phyloP scores from a whole-genome alignment of 2,888 invertebrate genomes.

The Seladonia tumulorum region DNA sequence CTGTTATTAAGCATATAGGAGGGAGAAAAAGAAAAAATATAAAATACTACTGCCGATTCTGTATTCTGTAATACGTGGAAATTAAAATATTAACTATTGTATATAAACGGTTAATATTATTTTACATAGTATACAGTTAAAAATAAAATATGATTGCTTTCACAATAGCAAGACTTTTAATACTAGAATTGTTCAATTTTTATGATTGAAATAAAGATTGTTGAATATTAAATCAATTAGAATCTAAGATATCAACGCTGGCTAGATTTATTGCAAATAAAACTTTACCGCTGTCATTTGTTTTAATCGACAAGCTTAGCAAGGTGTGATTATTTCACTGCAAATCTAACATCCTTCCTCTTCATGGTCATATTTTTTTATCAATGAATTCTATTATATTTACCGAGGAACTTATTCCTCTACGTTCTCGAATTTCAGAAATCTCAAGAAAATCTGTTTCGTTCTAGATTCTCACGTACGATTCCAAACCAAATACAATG shows the following conservation, averaged over 20 bases:
- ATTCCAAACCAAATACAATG: background rate
- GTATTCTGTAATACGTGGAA: background rate
- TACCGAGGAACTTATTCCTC: too few relatives aligned
- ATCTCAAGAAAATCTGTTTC: background rate
- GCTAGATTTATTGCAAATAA: background rate
- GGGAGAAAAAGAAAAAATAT: slow-evolving; percentile 1
- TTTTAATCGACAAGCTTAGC: background rate
- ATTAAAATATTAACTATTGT: background rate
- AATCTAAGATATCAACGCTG: background rate
- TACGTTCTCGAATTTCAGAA: background rate
- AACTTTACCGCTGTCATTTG: background rate
- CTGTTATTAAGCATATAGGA: background rate
- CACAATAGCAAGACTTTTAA: background rate
- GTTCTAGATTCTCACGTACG: background rate
- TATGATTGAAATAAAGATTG: background rate
- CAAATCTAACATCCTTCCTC: too few relatives aligned
- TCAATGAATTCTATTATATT: background rate
- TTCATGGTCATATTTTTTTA: background rate
- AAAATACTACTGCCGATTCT: background rate
- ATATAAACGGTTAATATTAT: too few relatives aligned
- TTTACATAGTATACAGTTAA: background rate
- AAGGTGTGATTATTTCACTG: too few relatives aligned
- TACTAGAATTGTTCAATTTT: background rate
- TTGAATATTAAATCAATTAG: background rate
- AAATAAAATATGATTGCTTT: background rate